phyloP scores from a whole-genome alignment of 1,140 invertebrate genomes.

The Luehdorfia chinensis region DNA sequence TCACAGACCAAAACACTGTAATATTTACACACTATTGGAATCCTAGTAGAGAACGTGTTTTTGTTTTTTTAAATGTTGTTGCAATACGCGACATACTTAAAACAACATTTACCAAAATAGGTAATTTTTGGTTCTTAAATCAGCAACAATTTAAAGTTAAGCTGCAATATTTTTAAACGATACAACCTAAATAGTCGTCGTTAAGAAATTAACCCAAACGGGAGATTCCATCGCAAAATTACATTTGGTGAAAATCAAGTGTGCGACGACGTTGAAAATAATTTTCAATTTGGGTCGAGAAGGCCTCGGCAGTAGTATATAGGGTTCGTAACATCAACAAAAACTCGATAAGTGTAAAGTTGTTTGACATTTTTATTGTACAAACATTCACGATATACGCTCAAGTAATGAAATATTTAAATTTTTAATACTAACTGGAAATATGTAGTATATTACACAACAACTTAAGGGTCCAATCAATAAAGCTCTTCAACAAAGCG shows the following conservation, averaged over 20 bases:
- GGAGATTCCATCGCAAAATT: conserved; percentile 58
- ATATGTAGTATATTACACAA: too few species aligned
- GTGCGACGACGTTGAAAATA: conserved; percentile 52
- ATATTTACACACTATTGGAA: too few species aligned
- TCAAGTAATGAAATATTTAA: not conserved
- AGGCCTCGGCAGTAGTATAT: conserved; percentile 21
- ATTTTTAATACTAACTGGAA: not conserved
- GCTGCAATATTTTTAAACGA: too few species aligned
- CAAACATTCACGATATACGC: conserved; percentile 9
- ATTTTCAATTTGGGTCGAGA: conserved; percentile 58
- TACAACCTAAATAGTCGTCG: conserved; percentile 16
- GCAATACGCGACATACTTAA: too few species aligned
- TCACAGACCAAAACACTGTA: too few species aligned
- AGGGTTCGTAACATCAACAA: conserved; percentile 13
- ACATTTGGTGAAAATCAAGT: conserved; percentile 61
- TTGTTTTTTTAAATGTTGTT: too few species aligned
- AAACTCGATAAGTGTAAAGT: conserved; percentile 5
- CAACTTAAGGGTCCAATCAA: too few species aligned
- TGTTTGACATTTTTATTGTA: conserved; percentile 13
- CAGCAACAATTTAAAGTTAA: too few species aligned
- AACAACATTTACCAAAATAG: too few species aligned
- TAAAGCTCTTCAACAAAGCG: too few species aligned
- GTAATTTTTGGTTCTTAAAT: too few species aligned
- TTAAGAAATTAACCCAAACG: conserved; percentile 45
- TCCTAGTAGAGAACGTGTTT: too few species aligned